A percentile compares a stretch with the other conserved stretches of the same genome.
Conservation (phyloP, 2,888 invertebrate species). For the Drepana falcataria region DNA sequence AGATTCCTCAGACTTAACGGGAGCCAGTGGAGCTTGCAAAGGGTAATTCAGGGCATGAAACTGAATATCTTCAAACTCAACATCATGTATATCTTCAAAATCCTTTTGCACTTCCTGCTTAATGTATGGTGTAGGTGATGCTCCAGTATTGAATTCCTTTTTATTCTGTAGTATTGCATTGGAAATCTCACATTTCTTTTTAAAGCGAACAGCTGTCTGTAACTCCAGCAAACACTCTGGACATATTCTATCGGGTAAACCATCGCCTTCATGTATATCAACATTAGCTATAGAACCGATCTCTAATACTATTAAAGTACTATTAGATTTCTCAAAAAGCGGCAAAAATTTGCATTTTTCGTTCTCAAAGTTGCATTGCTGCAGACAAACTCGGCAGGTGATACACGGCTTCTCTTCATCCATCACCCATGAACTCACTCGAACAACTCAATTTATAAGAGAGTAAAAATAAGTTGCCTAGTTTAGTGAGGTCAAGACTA, state of each 20-base stretch:
- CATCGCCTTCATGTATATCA: slow-evolving; percentile 45
- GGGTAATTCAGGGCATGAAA: background rate
- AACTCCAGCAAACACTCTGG: slow-evolving; percentile 48
- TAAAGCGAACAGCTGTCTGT: slow-evolving; percentile 49
- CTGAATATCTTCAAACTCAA: slow-evolving; percentile 2
- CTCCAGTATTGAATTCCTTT: background rate
- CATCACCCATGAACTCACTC: slow-evolving; percentile 12
- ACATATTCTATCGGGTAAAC: slow-evolving; percentile 57
- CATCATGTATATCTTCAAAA: background rate
- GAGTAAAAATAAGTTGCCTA: no score
- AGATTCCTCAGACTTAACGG: slow-evolving; percentile 8
- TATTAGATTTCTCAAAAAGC: slow-evolving; percentile 47
- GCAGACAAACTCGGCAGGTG: slow-evolving; percentile 54
- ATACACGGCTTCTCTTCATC: slow-evolving; percentile 22
- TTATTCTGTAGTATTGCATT: slow-evolving; percentile 33
- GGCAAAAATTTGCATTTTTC: slow-evolving; percentile 33
- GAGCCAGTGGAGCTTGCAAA: background rate
- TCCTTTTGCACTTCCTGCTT: slow-evolving; percentile 2
- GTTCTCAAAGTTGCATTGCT: slow-evolving; percentile 16
- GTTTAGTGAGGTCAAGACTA: no score
- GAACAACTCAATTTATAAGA: no score
- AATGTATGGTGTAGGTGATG: background rate
- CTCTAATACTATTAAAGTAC: slow-evolving; percentile 40
- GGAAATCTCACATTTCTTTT: slow-evolving; percentile 50
- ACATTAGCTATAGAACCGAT: slow-evolving; percentile 49